A percentile compares a stretch with the other conserved stretches of the same genome.
These are phyloP conservation scores for Vireo griseus DNA, from an alignment of 2,797 vertebrate species.

Conservation along the genomic window DNA sequence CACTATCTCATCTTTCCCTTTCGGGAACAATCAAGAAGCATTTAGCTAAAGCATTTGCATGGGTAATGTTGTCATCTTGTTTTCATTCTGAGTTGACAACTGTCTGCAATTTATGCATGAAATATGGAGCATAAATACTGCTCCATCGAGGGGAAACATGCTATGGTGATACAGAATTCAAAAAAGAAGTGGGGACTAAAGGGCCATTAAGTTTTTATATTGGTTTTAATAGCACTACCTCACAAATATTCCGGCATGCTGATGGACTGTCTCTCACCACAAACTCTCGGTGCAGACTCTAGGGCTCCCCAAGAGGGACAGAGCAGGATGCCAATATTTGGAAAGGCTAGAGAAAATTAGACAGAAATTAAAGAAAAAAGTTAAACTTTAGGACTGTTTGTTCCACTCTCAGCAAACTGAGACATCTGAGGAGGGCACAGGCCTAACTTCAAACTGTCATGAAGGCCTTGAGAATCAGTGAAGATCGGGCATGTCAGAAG, in stretches of 20 bases:
- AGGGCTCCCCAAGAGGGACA: neutral
- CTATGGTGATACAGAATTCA: neutral
- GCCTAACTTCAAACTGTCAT: too few species aligned
- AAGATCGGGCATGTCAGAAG: neutral
- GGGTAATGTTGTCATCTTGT: neutral
- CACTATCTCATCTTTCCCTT: neutral
- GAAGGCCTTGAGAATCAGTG: neutral
- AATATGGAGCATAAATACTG: neutral
- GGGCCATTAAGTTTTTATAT: neutral
- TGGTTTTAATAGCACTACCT: neutral
- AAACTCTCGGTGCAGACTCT: neutral
- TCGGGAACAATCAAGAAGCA: neutral
- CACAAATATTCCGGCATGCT: neutral
- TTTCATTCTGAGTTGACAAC: neutral
- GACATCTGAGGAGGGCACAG: neutral
- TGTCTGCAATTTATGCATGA: neutral
- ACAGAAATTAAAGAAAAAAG: neutral
- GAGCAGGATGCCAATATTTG: neutral
- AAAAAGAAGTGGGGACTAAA: neutral
- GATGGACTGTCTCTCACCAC: neutral
- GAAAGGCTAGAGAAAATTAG: neutral
- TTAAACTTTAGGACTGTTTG: neutral
- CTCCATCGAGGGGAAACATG: neutral
- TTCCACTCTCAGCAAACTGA: neutral
- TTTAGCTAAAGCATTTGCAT: slow-evolving; percentile 2